Evolutionary conservation across 2,113 vertebrate species (phyloP).

Genomic region (Ranitomeya variabilis): DNA sequence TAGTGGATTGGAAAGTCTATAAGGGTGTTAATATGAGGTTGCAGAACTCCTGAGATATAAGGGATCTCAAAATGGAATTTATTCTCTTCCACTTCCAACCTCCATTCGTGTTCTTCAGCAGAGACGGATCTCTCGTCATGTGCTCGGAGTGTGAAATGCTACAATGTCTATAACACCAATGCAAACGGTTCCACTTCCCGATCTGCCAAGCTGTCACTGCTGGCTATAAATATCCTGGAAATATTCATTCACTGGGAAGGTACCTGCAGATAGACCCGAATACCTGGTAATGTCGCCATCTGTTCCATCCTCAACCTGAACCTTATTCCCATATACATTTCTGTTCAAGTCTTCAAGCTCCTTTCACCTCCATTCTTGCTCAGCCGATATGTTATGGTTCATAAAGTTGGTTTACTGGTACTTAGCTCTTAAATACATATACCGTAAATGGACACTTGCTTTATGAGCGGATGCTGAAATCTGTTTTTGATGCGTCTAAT

Average conservation of each 20-base stretch:
- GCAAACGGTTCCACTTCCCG: background rate
- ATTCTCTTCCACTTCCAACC: background rate
- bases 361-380: no score
- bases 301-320: background rate
- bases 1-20: background rate
- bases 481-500: no score
- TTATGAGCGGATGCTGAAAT: no score
- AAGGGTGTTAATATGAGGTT: background rate
- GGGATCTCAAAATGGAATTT: background rate
- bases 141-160: slow-evolving; percentile 11
- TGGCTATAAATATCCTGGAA: slow-evolving; percentile 30
- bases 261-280: background rate
- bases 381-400: no score
- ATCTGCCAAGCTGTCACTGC: slow-evolving; percentile 31
- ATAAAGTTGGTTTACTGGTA: no score
- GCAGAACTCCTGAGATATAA: background rate
- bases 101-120: background rate
- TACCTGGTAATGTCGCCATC: background rate
- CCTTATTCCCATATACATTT: background rate
- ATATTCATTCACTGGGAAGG: background rate
- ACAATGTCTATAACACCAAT: slow-evolving; percentile 11
- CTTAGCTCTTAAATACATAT: no score
- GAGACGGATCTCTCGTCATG: background rate
- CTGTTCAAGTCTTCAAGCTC: background rate
- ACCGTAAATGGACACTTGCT: no score